A percentile compares a stretch with the other conserved stretches of the same genome.
Conservation (phyloP, 2,797 vertebrate genomes). For the Poecilia gillii region DNA sequence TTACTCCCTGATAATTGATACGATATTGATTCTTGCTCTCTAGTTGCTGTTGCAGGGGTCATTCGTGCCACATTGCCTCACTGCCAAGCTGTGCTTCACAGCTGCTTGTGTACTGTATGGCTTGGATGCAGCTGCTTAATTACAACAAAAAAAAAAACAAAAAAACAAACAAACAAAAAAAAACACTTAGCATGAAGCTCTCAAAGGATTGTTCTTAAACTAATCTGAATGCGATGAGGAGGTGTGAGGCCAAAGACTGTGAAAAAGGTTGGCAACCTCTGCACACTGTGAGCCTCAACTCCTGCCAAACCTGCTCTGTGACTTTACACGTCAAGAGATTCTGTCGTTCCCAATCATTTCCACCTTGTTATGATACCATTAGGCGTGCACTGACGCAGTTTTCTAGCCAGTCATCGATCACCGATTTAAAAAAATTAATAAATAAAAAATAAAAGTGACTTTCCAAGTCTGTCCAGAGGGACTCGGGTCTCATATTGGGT, state of each 20-base stretch:
- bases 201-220: not conserved
- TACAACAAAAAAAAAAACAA: not conserved
- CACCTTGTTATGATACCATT: not conserved
- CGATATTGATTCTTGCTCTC: conserved; percentile 63
- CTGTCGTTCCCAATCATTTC: not conserved
- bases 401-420: too few relatives aligned
- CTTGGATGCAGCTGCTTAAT: not conserved
- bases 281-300: not conserved
- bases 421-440: too few relatives aligned
- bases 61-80: conserved; percentile 29
- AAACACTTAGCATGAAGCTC: not conserved
- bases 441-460: too few relatives aligned
- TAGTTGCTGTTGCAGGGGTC: conserved; percentile 45
- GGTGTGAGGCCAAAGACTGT: not conserved
- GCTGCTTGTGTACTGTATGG: conserved; percentile 26
- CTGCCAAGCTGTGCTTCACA: conserved; percentile 25
- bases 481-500: conserved; percentile 11
- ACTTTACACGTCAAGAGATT: not conserved
- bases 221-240: not conserved
- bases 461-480: conserved; percentile 34
- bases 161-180: too few relatives aligned
- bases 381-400: not conserved
- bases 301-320: not conserved
- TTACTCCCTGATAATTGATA: conserved; percentile 64
- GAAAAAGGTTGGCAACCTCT: not conserved